phyloP scores from a whole-genome alignment of 2,888 invertebrate genomes.

The Sepioteuthis lessoniana region DNA sequence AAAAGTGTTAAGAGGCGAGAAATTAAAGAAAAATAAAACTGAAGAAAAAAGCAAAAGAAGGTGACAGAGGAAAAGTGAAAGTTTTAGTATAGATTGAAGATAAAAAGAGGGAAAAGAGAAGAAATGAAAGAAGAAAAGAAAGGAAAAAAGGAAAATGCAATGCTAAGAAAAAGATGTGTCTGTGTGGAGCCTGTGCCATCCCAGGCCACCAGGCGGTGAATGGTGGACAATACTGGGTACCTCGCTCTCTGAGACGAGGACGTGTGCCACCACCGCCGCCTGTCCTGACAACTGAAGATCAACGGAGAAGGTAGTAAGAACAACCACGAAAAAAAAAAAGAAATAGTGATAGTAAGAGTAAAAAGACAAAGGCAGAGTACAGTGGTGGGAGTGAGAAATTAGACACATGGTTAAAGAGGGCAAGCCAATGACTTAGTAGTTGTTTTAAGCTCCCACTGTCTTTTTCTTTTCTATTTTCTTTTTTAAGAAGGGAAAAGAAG shows the following conservation, averaged over 20 bases:
- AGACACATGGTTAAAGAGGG: background rate
- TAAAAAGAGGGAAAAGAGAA: background rate
- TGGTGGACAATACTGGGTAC: background rate
- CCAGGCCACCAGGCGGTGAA: slow-evolving; percentile 36
- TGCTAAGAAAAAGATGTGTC: slow-evolving; percentile 24
- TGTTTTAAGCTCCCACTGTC: too few species aligned
- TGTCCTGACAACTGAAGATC: background rate
- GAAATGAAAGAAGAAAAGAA: background rate
- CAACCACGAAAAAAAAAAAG: background rate
- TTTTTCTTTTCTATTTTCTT: background rate
- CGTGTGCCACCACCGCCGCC: slow-evolving; percentile 33
- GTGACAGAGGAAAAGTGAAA: too few species aligned
- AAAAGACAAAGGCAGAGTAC: background rate
- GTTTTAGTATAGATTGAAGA: background rate
- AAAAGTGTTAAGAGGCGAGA: background rate
- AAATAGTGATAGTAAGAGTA: background rate
- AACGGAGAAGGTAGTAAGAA: background rate
- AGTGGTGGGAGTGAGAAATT: background rate
- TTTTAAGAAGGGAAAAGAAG: background rate
- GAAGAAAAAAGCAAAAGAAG: too few species aligned
- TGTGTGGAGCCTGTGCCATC: slow-evolving; percentile 44
- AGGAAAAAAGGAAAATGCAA: background rate
- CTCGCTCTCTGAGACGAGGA: background rate
- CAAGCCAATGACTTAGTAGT: background rate
- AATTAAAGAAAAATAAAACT: background rate